These are phyloP conservation scores for Apocheima hispidaria DNA, from an alignment of 2,888 invertebrate species.

Conservation along the genomic window DNA sequence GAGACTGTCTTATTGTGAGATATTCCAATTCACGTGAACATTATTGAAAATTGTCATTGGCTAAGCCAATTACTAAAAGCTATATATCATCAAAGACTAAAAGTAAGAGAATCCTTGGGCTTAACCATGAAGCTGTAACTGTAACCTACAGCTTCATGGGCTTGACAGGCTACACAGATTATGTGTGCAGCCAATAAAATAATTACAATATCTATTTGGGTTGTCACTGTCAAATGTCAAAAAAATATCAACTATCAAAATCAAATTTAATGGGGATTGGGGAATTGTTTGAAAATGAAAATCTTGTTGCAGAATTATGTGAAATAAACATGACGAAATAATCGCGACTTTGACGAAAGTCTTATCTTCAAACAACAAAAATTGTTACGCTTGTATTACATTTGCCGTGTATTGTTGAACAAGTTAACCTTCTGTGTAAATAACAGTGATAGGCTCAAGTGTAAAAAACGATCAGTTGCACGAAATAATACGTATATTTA, in stretches of 20 bases:
- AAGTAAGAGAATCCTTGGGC: too few species aligned
- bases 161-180: too few species aligned
- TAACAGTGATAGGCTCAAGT: conserved; percentile 12
- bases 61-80: too few species aligned
- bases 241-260: not conserved
- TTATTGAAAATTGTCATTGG: too few species aligned
- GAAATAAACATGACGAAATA: conserved; percentile 57
- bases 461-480: conserved; percentile 69
- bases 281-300: not conserved
- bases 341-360: conserved; percentile 55
- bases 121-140: too few species aligned
- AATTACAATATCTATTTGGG: too few species aligned
- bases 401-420: conserved; percentile 28
- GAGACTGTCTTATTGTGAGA: too few species aligned
- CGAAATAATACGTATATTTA: conserved; percentile 66
- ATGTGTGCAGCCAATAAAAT: too few species aligned
- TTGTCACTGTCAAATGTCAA: too few species aligned
- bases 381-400: conserved; percentile 18
- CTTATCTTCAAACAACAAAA: conserved; percentile 46
- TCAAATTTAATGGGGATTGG: not conserved
- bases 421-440: conserved; percentile 19
- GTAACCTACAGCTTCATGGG: too few species aligned
- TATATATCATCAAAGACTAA: too few species aligned
- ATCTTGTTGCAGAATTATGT: conserved; percentile 34
- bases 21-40: too few species aligned